phyloP scores from a whole-genome alignment of 2,888 invertebrate species.

The Baccha elongata region DNA sequence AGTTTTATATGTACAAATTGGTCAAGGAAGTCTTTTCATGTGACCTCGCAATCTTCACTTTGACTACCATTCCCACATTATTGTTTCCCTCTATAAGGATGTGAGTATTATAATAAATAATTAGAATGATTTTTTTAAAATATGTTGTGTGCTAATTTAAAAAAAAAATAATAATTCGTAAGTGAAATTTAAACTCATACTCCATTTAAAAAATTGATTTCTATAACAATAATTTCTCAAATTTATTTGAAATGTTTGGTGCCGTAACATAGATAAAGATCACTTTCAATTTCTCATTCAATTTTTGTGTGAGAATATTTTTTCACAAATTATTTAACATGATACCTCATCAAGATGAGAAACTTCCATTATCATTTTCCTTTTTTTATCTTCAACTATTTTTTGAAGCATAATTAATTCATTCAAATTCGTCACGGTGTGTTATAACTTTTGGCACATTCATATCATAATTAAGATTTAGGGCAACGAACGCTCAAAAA shows the following conservation, averaged over 20 bases:
- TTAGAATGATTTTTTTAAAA: no score
- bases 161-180: background rate
- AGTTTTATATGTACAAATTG: no score
- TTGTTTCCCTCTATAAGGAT: no score
- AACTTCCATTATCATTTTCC: background rate
- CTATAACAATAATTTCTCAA: background rate
- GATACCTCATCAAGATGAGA: background rate
- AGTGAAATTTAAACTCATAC: background rate
- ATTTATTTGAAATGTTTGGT: background rate
- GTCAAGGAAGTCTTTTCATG: no score
- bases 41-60: no score
- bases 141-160: no score
- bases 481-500: background rate
- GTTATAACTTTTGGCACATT: background rate
- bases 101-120: no score
- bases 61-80: no score
- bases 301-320: background rate
- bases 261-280: background rate
- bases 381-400: background rate
- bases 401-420: slow-evolving; percentile 11
- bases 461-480: background rate
- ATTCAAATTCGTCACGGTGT: background rate
- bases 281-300: slow-evolving; percentile 6
- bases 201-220: background rate
- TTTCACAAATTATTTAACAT: background rate